phyloP scores from a whole-genome alignment of 2,888 invertebrate species.

The Nebria salina region DNA sequence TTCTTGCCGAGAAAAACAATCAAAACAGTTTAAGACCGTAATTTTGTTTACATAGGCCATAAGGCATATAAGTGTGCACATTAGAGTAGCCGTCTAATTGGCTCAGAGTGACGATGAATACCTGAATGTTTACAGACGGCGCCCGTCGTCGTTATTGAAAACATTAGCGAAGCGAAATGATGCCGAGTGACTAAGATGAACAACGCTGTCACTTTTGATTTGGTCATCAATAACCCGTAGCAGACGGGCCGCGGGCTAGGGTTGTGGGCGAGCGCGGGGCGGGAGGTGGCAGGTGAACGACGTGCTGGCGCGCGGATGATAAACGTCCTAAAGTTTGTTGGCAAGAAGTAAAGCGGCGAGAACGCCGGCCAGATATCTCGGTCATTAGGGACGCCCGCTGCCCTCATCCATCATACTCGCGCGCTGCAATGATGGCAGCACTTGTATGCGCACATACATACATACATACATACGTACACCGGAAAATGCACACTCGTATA shows the following conservation, averaged over 20 bases:
- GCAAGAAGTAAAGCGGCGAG: conserved; percentile 55
- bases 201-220: conserved; percentile 61
- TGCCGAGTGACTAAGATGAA: conserved; percentile 61
- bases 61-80: neutral
- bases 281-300: conserved; percentile 17
- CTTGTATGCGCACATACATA: neutral
- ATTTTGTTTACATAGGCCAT: neutral
- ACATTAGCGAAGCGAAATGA: conserved; percentile 57
- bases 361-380: conserved; percentile 58
- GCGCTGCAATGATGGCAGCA: conserved; percentile 2
- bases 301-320: conserved; percentile 54
- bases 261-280: neutral
- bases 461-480: neutral
- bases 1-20: neutral
- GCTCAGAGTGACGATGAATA: conserved; percentile 4
- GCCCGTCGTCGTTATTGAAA: conserved; percentile 54
- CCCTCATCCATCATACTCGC: conserved; percentile 58
- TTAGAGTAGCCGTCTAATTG: neutral
- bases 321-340: conserved; percentile 58
- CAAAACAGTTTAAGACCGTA: neutral
- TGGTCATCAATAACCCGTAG: conserved; percentile 60
- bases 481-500: neutral
- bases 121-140: conserved; percentile 31
- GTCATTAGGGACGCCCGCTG: conserved; percentile 60
- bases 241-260: conserved; percentile 2